Conservation (phyloP, 2,113 vertebrate species). For the Falcunculus frontatus region DNA sequence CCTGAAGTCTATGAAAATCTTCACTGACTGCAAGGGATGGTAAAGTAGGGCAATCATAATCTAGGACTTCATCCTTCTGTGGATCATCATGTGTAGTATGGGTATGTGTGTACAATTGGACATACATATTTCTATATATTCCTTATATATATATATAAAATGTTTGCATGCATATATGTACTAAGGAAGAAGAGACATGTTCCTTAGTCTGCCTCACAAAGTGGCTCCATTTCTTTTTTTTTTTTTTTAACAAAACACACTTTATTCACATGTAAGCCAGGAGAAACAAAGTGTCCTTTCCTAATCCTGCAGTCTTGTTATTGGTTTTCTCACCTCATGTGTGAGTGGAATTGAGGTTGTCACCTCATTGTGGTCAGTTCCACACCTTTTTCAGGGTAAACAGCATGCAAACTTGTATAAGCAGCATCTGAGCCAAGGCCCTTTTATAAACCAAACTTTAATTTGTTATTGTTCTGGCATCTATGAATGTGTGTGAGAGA, state of each 20-base stretch:
- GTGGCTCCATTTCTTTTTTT: background rate
- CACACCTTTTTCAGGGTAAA: slow-evolving; percentile 60
- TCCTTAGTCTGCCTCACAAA: background rate
- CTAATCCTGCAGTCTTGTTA: slow-evolving; percentile 22
- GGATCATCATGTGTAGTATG: background rate
- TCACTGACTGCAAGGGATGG: background rate
- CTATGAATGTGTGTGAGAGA: slow-evolving; percentile 32
- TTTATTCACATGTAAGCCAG: background rate
- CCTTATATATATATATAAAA: background rate
- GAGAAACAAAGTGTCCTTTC: slow-evolving; percentile 22
- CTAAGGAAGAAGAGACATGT: background rate
- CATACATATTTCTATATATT: background rate
- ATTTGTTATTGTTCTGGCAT: slow-evolving; percentile 71
- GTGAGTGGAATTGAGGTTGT: slow-evolving; percentile 55
- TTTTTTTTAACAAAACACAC: background rate
- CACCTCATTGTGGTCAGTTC: slow-evolving; percentile 57
- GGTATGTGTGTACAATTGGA: background rate
- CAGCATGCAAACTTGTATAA: slow-evolving; percentile 26
- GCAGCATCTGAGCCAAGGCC: slow-evolving; percentile 30
- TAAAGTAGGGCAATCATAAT: background rate
- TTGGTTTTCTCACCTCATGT: slow-evolving; percentile 57
- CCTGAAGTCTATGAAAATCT: background rate
- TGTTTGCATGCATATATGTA: background rate
- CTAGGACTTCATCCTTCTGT: background rate
- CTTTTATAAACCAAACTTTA: slow-evolving; percentile 61